Evolutionary conservation across 1,140 invertebrate species (phyloP), one percentile per base, ranked within the genome.

Genomic region (Caenorhabditis remanei): DNA sequence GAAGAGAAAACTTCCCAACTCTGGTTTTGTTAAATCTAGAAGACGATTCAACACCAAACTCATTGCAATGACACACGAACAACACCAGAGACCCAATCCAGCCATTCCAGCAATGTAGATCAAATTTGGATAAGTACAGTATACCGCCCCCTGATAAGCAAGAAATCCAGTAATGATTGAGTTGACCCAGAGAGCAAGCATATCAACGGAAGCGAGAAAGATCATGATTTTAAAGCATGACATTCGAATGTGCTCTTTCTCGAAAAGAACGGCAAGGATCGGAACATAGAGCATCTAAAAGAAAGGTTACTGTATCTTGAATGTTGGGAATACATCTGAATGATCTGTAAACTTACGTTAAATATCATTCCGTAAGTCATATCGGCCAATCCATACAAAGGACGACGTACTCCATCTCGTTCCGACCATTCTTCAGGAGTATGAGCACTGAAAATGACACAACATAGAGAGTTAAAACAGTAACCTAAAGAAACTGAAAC

Each of bases 211-310:
- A 3, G n/a, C 63, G 9, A 71, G 46, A n/a, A 79, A 56, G 16
- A 71, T 53, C 63, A 85, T 85, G 50, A 85, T 71, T n/a, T 85
- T 85, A 67, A 24, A 85, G 67, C 85, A 85, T 8, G 63, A 46
- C 50, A 48, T 53, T 75, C 21, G n/a, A n/a, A 50, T 43, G 46
- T 79, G n/a, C 7, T 79, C 71, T 50, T 79, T 79, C 19, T 79
- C 43, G 24, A 79, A 50, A 14, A 79, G n/a, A 4, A 79, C 71
- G 6, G 46, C 6, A 2, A 79, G 46, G 41, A 48, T 50, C 11
- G 71, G 71, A 14, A 79, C 11, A 21, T 79, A 79, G 46, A 79
- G 71, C 7, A 79, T 50, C 71, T 71, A 21, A 65, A 61, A 19
- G 9, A 19, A 32, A 32, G 0, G 32, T 1, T 32, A 32, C 32